Conservation (phyloP, 2,113 vertebrate species). For the Theristicus caerulescens region DNA sequence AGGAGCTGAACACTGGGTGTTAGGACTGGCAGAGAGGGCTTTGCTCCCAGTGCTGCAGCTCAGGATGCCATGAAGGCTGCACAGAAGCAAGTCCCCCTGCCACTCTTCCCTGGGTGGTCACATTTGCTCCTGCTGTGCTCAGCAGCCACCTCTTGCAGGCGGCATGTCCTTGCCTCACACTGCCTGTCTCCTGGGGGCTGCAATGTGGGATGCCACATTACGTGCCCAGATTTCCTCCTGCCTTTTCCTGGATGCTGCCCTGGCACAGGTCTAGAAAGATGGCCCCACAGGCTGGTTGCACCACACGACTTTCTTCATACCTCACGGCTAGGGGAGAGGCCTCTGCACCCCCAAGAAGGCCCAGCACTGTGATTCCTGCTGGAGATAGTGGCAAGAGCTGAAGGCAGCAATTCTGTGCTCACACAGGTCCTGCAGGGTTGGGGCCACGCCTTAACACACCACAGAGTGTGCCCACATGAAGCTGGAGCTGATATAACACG, state of each 20-base stretch:
- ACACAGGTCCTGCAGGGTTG: not conserved
- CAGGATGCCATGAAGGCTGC: not conserved
- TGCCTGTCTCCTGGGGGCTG: not conserved
- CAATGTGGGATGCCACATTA: not conserved
- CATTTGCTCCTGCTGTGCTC: not conserved
- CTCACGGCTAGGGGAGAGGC: not conserved
- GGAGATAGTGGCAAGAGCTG: not conserved
- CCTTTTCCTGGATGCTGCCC: not conserved
- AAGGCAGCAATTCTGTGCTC: not conserved
- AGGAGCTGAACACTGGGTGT: not conserved
- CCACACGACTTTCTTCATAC: not conserved
- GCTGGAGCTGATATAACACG: not conserved
- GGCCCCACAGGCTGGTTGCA: not conserved
- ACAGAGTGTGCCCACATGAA: accelerated
- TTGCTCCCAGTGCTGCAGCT: not conserved
- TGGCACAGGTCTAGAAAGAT: not conserved
- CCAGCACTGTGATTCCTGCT: not conserved
- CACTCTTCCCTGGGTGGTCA: not conserved
- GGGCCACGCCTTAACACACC: too few relatives aligned
- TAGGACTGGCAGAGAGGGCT: not conserved
- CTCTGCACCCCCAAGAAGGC: not conserved
- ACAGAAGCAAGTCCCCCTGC: not conserved
- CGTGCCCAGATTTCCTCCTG: not conserved
- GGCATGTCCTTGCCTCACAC: not conserved
- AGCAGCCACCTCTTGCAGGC: not conserved